Evolutionary conservation across 2,113 vertebrate species (phyloP).

Genomic region (Murina feae): DNA sequence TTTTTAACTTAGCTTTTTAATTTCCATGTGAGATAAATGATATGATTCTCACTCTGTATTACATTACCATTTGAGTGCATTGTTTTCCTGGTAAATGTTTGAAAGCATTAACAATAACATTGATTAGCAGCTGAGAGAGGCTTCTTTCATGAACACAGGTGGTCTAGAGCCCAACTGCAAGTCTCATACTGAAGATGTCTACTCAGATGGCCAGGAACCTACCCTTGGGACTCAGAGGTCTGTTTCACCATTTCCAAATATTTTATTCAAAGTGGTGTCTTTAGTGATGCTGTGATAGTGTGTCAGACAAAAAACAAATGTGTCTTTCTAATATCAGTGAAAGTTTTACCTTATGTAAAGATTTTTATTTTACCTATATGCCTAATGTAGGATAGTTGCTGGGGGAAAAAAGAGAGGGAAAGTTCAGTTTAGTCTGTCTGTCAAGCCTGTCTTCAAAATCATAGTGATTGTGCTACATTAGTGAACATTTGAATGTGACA

Average conservation of each 20-base stretch:
- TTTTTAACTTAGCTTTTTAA: not conserved
- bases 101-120: not conserved
- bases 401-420: not conserved
- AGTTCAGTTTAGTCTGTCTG: not conserved
- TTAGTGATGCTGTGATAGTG: not conserved
- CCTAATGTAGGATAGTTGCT: not conserved
- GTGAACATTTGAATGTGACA: not conserved
- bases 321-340: not conserved
- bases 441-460: not conserved
- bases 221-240: not conserved
- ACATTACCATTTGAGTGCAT: not conserved
- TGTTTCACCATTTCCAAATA: not conserved
- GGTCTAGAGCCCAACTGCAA: not conserved
- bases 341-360: not conserved
- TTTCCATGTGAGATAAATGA: not conserved
- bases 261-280: not conserved
- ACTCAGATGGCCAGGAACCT: not conserved
- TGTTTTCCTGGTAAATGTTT: not conserved
- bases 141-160: not conserved
- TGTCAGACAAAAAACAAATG: not conserved
- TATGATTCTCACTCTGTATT: not conserved
- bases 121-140: not conserved
- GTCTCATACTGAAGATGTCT: not conserved
- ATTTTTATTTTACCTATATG: not conserved
- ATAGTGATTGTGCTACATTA: not conserved